Evolutionary conservation across 2,797 vertebrate species (phyloP).

Genomic region (Lagocephalus sceleratus): DNA sequence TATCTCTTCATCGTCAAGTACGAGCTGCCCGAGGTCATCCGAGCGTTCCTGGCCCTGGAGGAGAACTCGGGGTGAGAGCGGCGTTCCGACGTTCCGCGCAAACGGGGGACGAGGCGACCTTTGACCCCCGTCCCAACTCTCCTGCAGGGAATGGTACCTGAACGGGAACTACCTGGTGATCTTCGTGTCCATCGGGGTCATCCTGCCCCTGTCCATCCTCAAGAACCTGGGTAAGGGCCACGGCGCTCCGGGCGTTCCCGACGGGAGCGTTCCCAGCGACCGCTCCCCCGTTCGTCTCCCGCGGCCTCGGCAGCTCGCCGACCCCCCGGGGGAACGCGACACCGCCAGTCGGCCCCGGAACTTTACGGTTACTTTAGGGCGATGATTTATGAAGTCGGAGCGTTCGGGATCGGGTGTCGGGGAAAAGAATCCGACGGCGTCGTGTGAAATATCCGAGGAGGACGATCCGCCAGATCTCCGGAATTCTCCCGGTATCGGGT

Average conservation of each 20-base stretch:
- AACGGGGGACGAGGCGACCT: neutral
- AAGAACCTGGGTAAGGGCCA: conserved; percentile 91
- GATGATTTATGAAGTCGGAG: too few relatives aligned
- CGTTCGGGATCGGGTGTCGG: too few relatives aligned
- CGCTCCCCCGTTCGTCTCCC: too few relatives aligned
- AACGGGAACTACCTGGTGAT: conserved; percentile 95
- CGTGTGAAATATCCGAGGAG: too few relatives aligned
- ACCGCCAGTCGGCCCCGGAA: too few relatives aligned
- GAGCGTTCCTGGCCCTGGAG: conserved; percentile 85
- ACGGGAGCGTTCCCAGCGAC: too few relatives aligned
- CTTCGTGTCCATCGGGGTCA: conserved; percentile 88
- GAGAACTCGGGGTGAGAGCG: conserved; percentile 85
- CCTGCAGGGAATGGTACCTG: conserved; percentile 91
- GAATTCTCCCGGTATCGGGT: conserved; percentile 9
- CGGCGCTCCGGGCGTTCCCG: too few relatives aligned
- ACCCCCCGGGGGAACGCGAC: too few relatives aligned
- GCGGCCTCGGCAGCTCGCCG: too few relatives aligned
- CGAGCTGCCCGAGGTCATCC: conserved; percentile 96
- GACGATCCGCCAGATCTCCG: too few relatives aligned
- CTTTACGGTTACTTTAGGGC: too few relatives aligned
- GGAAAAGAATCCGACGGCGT: too few relatives aligned
- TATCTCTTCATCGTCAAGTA: conserved; percentile 99
- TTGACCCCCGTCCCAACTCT: neutral
- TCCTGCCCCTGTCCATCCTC: conserved; percentile 91
- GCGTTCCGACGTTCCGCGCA: neutral